These are phyloP conservation scores for Synergus laeviventris DNA, from an alignment of 2,888 invertebrate genomes.

Conservation along the genomic window DNA sequence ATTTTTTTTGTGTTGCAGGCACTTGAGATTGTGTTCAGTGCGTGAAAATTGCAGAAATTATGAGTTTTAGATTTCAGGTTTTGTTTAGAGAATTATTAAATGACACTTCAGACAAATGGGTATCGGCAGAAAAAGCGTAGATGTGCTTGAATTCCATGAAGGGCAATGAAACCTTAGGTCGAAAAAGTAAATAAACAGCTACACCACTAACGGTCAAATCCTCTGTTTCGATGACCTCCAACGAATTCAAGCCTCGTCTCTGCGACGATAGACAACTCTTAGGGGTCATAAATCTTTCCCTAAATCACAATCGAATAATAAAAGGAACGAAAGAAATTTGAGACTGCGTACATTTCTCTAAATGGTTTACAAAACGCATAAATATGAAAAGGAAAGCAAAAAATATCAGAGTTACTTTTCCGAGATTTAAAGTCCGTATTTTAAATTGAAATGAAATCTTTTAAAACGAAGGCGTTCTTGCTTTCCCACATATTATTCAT, in stretches of 20 bases:
- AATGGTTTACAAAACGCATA: constrained; percentile 2
- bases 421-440: not conserved
- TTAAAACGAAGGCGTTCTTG: not conserved
- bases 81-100: not conserved
- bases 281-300: constrained; percentile 6
- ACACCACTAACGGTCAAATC: not conserved
- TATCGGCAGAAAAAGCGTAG: not conserved
- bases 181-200: constrained; percentile 25
- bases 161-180: constrained; percentile 7
- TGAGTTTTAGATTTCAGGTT: not conserved
- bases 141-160: not conserved
- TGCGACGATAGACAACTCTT: not conserved
- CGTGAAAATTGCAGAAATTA: not conserved
- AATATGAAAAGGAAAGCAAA: not conserved
- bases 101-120: not conserved
- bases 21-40: constrained; percentile 17
- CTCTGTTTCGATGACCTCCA: constrained; percentile 28
- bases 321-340: constrained; percentile 19
- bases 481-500: not conserved
- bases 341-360: not conserved
- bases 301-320: not conserved
- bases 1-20: not conserved
- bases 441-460: too few species aligned
- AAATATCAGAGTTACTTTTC: not conserved
- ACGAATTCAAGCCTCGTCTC: not conserved